A percentile compares a stretch with the other conserved stretches of the same genome.
Conservation (phyloP, 2,797 vertebrate species). For the Cyprinella venusta region DNA sequence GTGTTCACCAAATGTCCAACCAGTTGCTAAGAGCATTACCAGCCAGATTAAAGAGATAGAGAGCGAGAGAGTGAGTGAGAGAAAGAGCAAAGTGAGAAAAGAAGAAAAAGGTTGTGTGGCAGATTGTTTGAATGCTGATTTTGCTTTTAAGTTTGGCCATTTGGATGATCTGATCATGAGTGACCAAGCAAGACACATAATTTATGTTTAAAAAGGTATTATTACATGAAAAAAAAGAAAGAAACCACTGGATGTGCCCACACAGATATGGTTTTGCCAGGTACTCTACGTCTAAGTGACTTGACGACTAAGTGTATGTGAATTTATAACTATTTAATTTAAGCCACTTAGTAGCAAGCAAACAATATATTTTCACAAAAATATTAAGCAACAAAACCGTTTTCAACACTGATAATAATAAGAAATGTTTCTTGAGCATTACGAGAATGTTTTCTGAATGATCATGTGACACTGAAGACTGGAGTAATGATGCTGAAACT, state of each 20-base stretch:
- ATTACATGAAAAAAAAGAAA: no score
- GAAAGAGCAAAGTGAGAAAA: not conserved
- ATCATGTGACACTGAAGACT: not conserved
- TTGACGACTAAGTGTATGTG: no score
- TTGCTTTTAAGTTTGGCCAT: not conserved
- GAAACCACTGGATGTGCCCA: not conserved
- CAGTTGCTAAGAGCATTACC: slow-evolving; percentile 37
- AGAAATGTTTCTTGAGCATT: not conserved
- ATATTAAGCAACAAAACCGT: not conserved
- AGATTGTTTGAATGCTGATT: slow-evolving; percentile 5
- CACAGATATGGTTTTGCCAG: not conserved
- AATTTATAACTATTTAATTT: no score
- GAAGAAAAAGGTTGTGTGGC: not conserved
- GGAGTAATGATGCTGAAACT: no score
- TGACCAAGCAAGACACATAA: not conserved
- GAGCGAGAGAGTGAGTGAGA: not conserved
- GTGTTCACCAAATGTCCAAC: slow-evolving; percentile 67
- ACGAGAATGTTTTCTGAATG: not conserved
- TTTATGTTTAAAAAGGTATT: not conserved
- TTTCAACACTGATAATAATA: not conserved
- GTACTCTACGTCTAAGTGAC: no score
- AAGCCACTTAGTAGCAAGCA: no score
- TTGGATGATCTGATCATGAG: not conserved
- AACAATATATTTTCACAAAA: not conserved
- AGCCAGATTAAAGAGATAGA: slow-evolving; percentile 16